Conservation (phyloP, 2,797 vertebrate species). For the Iguana delicatissima region DNA sequence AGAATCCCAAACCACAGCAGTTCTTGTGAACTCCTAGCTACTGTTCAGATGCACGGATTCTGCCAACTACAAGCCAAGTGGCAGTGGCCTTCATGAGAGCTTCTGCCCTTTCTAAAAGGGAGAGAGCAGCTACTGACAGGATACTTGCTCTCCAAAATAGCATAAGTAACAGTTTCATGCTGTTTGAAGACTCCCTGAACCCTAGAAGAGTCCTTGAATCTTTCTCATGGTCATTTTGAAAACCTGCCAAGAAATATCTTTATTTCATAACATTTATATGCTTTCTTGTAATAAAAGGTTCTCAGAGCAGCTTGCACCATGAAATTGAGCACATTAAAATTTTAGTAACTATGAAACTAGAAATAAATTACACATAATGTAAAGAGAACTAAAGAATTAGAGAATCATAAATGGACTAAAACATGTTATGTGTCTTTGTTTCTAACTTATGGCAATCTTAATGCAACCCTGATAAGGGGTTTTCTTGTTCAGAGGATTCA, state of each 20-base stretch:
- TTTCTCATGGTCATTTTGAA: background rate
- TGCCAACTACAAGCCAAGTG: background rate
- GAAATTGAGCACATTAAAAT: background rate
- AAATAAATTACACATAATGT: background rate
- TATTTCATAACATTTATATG: background rate
- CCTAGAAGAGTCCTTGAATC: background rate
- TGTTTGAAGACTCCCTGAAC: background rate
- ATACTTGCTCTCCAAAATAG: background rate
- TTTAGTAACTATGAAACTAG: background rate
- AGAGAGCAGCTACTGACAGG: background rate
- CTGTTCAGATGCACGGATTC: background rate
- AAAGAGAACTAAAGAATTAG: background rate
- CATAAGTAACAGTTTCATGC: background rate
- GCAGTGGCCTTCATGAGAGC: background rate
- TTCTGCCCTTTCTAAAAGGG: background rate
- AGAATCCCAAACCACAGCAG: background rate
- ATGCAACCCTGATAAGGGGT: too few relatives aligned
- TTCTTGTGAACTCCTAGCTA: background rate
- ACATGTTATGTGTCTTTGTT: background rate
- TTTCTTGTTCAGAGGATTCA: too few relatives aligned
- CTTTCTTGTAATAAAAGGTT: background rate
- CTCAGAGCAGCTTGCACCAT: background rate
- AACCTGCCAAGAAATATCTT: background rate
- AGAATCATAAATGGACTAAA: background rate
- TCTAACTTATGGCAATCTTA: too few relatives aligned